These are phyloP conservation scores for Drosophila nr. fundita DNA, from an alignment of 2,888 invertebrate genomes.

Conservation along the genomic window DNA sequence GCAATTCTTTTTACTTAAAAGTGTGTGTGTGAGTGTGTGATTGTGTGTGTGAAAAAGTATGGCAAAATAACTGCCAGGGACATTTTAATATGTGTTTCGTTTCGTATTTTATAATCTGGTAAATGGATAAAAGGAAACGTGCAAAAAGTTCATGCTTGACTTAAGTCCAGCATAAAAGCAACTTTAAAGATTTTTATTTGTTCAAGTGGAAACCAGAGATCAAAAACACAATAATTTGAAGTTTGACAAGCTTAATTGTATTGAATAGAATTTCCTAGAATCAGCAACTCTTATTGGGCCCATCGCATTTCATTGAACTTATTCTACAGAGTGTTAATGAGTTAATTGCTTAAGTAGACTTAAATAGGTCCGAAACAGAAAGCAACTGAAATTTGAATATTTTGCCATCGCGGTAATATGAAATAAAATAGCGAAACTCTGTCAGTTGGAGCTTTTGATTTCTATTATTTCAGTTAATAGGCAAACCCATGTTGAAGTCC, in stretches of 20 bases:
- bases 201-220: background rate
- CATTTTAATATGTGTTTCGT: background rate
- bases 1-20: constrained; percentile 27
- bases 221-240: background rate
- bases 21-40: background rate
- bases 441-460: background rate
- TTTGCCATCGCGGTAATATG: background rate
- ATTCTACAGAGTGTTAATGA: constrained; percentile 1
- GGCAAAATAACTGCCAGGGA: background rate
- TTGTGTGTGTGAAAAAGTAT: background rate
- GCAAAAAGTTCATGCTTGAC: background rate
- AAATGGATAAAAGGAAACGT: background rate
- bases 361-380: constrained; percentile 12
- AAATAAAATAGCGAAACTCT: constrained; percentile 1
- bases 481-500: background rate
- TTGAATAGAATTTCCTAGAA: background rate
- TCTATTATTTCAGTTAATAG: background rate
- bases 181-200: background rate
- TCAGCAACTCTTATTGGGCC: background rate
- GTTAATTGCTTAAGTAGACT: constrained; percentile 18
- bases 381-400: background rate
- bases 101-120: background rate
- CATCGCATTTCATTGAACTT: background rate
- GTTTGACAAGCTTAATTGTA: background rate
- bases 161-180: background rate